phyloP scores from a whole-genome alignment of 2,113 vertebrate species.

The Hystrix cristata region DNA sequence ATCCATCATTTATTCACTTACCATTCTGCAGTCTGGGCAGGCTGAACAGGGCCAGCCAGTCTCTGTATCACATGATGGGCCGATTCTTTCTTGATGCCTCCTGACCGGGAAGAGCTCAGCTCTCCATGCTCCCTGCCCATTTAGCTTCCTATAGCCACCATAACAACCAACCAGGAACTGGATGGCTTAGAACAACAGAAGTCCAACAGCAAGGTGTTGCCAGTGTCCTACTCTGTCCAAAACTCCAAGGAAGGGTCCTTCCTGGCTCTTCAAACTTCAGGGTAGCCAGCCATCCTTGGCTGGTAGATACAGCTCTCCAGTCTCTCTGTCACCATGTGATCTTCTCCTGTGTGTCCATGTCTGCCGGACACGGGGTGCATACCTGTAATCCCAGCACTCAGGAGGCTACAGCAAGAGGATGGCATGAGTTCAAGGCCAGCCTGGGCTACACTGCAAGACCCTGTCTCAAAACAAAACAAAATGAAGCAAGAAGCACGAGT shows the following conservation, averaged over 20 bases:
- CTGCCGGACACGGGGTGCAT: not conserved
- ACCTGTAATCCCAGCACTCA: not conserved
- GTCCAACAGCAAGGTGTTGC: not conserved
- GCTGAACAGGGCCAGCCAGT: accelerated
- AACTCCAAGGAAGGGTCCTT: accelerated
- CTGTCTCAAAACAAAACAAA: not conserved
- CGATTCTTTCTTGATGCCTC: too few species aligned
- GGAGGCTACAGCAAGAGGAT: not conserved
- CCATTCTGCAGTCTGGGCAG: not conserved
- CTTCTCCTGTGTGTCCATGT: not conserved
- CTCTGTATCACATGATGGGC: accelerated
- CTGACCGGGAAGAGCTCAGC: not conserved
- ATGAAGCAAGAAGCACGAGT: not conserved
- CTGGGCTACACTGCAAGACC: not conserved
- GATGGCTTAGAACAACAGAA: not conserved
- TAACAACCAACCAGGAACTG: not conserved
- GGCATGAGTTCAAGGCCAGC: not conserved
- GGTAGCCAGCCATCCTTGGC: not conserved
- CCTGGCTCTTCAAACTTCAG: not conserved
- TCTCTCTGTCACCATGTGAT: not conserved
- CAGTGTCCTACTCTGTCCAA: not conserved
- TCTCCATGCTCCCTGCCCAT: accelerated
- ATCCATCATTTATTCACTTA: not conserved
- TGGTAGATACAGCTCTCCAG: accelerated
- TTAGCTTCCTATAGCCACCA: accelerated